Conservation (phyloP, 1,140 invertebrate genomes). For the Drosophila mayri region DNA sequence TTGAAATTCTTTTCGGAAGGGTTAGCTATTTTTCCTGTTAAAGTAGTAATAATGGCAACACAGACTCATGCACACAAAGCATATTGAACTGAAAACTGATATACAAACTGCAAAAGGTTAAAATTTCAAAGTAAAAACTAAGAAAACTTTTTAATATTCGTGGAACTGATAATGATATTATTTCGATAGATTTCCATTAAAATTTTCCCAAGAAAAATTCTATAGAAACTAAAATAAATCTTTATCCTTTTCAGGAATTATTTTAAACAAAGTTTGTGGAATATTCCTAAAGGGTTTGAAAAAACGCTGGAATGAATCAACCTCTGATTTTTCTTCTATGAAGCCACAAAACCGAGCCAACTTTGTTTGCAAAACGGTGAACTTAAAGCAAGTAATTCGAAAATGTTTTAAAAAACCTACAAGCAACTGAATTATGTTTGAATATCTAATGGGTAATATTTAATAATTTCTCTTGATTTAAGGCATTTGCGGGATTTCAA, state of each 20-base stretch:
- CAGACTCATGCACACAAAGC: constrained; percentile 22
- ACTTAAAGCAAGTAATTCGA: constrained; percentile 25
- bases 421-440: constrained; percentile 51
- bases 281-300: background rate
- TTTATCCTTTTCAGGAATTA: background rate
- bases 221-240: background rate
- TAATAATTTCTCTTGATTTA: constrained; percentile 61
- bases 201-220: background rate
- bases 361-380: constrained; percentile 46
- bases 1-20: constrained; percentile 1
- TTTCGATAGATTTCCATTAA: background rate
- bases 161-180: background rate
- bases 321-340: background rate
- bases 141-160: background rate
- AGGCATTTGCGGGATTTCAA: constrained; percentile 67
- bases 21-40: constrained; percentile 4
- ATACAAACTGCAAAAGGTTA: background rate
- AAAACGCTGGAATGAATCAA: constrained; percentile 14
- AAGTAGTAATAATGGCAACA: constrained; percentile 21
- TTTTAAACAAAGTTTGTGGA: constrained; percentile 4
- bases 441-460: constrained; percentile 73
- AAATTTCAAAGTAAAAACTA: background rate
- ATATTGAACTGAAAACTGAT: background rate
- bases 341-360: constrained; percentile 39
- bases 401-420: constrained; percentile 61